Base-by-base conservation (phyloP, 2,797 vertebrate genomes). In the Alauda arvensis region DNA sequence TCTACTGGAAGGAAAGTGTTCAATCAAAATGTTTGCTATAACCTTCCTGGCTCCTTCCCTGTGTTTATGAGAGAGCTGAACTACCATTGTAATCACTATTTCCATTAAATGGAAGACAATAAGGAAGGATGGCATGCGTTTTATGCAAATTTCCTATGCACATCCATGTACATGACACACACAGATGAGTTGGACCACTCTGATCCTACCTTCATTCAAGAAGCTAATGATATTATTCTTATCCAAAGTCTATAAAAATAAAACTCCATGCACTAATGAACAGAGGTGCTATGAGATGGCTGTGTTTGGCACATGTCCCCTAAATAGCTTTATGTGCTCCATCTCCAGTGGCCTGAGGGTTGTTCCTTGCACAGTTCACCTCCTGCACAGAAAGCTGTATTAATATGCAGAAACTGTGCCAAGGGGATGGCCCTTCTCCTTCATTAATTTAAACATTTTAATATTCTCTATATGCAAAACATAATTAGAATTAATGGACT, bases 391-490 rank as follows among this genome's bases (percentile, higher is more conserved):
- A n/a, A 85, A 88, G 61, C 9, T 56, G 9, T 28, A 93, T 91
- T 94, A 89, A 80, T 62, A 93, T 91, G 79, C 88, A 80, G 33
- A 87, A 95, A 68, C 34, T 82, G 33, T 92, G 92, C 81, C 71
- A 85, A 90, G 49, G 85, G 87, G 68, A 62, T 90, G 52, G 57
- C 45, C 31, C 25, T 86, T 91, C 60, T 93, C 48, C 76, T 93
- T 95, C 88, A 94, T 91, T 92, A 95, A 92, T 90, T 84, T 96
- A 96, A 96, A 94, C 66, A 94, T 93, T 91, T 95, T 94, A 93
- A 93, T 94, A 85, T 95, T 89, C 81, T 96, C 79, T 93, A 52
- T 93, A 96, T 83, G 91, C 83, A 96, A 95, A 94, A 71, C 90
- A 59, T 94, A 96, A 93, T 95, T 94, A 94, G 66, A 95, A 94